Evolutionary conservation across 1,140 invertebrate genomes (phyloP), one percentile per base, ranked within the genome.

Genomic region (Calephelis virginiensis): DNA sequence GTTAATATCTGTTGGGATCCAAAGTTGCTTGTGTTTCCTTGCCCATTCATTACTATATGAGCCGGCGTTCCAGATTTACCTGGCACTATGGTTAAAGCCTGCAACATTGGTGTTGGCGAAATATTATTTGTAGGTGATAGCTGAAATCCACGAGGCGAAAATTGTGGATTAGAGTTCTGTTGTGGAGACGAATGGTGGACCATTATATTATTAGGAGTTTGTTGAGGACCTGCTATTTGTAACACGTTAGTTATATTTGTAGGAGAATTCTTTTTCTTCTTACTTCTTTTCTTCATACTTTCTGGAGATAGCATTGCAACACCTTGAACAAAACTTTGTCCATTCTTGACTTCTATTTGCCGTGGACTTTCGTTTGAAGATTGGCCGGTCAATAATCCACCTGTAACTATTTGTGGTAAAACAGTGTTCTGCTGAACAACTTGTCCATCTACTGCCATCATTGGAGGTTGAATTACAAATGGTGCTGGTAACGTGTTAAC

Each of bases 401-500:
- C 93, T 2, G 94, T 92, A 0, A 94, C 93, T 8, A 95, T 92
- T 79, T 95, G 94, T 5, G 94, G 94, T 77, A 95, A 86, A 60
- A 94, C 94, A 49, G 94, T 89, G 69, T 94, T 94, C 70, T 94
- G 94, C 67, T 94, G 92, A n/a, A 95, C 93, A 11, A 94, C 92
- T 92, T 94, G 81, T 68, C 94, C 94, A 87, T 96, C 94, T 8
- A 95, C 92, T 6, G 94, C 92, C 89, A 95, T 93, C 59, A 95
- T 94, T 5, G 95, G 93, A 6, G 95, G 95, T 85, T 96, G 96
- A 60, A 97, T 93, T 8, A 96, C 93, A 61, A 96, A 95, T 0
- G 96, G 96, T 14, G 95, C 93, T 69, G 95, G 95, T 69, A 97
- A 92, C 0, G 96, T 95, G 77, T 97, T 97, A 0, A 97, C 95